Base-by-base conservation (phyloP, 2,888 invertebrate species). In the Acheta domesticus region DNA sequence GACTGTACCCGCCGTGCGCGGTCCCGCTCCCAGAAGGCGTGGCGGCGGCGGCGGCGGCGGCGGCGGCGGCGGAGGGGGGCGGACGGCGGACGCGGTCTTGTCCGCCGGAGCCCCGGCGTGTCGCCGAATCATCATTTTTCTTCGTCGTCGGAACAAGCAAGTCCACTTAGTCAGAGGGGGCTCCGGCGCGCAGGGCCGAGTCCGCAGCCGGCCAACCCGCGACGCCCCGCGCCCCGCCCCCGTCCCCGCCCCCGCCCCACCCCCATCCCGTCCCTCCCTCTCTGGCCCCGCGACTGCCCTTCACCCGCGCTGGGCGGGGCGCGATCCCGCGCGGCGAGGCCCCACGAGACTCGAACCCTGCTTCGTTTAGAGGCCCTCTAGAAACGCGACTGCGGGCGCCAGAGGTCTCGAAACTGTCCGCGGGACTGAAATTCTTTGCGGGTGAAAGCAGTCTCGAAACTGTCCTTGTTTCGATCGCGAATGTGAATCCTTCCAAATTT, bases 101-200 rank as follows among this genome's bases (percentile, higher is more conserved):
- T 62, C 62, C n/a, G 62, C n/a, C 62, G 14, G 16, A 19, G 14
- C 14, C n/a, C 14, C 36, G 62, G 62, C 62, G n/a, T 62, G 62
- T 62, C 62, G 62, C 62, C 62, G 62, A 62, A 62, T 62, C 62
- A 62, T 62, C 62, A 62, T 62, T 62, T 62, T 62, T 62, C 62
- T 62, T 62, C 62, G 62, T 62, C 62, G 62, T 62, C 62, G 62
- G 62, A 62, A 62, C 62, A 62, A 62, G 62, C 62, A 62, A 62
- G 62, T 62, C 62, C 62, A 62, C 62, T 62, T 62, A 62, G 62
- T 62, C 62, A 62, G 62, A 62, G 11, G 62, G n/a, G 62, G n/a
- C 62, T 14, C 62, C 16, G 62, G n/a, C 62, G 14, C 16, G 14
- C 16, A 62, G 62, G 62, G n/a, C 62, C n/a, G 62, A 11, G 62